phyloP scores from a whole-genome alignment of 1,140 invertebrate genomes.

The Drosophila auraria region DNA sequence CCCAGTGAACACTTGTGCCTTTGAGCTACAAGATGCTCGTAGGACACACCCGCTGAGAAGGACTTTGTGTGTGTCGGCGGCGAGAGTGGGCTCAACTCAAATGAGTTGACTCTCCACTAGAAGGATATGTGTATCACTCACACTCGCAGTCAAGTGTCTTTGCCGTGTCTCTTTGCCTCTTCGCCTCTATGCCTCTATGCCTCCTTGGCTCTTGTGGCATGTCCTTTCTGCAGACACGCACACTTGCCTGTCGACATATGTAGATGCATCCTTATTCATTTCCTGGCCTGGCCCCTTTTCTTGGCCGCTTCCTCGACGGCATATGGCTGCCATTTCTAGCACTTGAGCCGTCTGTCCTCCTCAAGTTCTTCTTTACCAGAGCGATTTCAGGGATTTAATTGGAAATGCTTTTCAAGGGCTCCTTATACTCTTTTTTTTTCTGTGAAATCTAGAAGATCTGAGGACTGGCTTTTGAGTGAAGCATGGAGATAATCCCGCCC shows the following conservation, averaged over 20 bases:
- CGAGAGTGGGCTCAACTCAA: conserved; percentile 26
- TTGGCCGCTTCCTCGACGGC: conserved; percentile 35
- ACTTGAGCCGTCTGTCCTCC: conserved; percentile 40
- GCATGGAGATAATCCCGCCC: conserved; percentile 8
- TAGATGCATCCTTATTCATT: conserved; percentile 48
- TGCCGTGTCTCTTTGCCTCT: background rate
- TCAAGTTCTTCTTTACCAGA: conserved; percentile 23
- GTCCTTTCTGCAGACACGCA: conserved; percentile 37
- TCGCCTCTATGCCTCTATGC: conserved; percentile 8
- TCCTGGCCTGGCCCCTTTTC: conserved; percentile 23
- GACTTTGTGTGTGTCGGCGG: conserved; percentile 17
- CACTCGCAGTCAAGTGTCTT: conserved; percentile 42
- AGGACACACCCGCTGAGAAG: conserved; percentile 30
- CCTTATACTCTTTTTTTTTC: conserved; percentile 4
- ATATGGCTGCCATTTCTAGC: conserved; percentile 58
- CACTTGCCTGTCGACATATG: conserved; percentile 31
- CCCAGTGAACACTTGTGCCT: conserved; percentile 23
- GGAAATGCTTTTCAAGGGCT: conserved; percentile 41
- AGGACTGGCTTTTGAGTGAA: background rate
- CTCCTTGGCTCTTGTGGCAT: conserved; percentile 16
- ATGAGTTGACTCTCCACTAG: conserved; percentile 34
- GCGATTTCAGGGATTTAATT: conserved; percentile 51
- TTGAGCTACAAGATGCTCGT: conserved; percentile 24
- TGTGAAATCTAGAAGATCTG: background rate
- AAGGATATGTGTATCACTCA: conserved; percentile 48